Evolutionary conservation across 2,888 invertebrate species (phyloP).

Genomic region (Arenicola marina): DNA sequence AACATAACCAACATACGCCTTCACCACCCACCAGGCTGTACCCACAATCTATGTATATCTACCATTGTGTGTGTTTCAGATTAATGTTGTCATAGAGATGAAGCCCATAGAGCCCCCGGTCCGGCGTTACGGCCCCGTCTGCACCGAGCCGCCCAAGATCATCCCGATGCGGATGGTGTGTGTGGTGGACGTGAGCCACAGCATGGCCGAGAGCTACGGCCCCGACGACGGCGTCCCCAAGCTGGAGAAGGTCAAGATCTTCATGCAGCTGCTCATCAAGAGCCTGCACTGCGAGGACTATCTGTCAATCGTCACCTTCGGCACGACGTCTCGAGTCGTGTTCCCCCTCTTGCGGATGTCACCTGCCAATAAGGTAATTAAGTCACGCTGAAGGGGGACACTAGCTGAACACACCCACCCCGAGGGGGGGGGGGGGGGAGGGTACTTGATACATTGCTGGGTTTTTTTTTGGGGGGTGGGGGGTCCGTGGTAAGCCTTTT

Average conservation of each 20-base stretch:
- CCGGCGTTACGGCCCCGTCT: slow-evolving; percentile 9
- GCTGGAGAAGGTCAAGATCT: slow-evolving; percentile 38
- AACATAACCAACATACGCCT: too few species aligned
- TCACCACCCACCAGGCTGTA: too few species aligned
- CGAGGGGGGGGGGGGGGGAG: too few species aligned
- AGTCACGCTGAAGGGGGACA: not conserved
- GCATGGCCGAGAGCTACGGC: slow-evolving; percentile 43
- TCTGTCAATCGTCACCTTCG: slow-evolving; percentile 47
- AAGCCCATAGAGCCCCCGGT: slow-evolving; percentile 34
- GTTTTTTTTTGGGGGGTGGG: too few species aligned
- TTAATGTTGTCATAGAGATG: slow-evolving; percentile 42
- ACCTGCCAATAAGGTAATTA: slow-evolving; percentile 38
- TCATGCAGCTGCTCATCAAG: slow-evolving; percentile 42
- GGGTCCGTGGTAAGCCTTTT: too few species aligned
- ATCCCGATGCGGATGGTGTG: slow-evolving; percentile 45
- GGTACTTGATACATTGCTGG: too few species aligned
- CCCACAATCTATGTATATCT: too few species aligned
- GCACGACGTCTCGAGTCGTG: slow-evolving; percentile 41
- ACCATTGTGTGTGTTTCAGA: slow-evolving; percentile 33
- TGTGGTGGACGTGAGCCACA: slow-evolving; percentile 53
- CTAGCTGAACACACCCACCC: not conserved
- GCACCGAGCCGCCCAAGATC: slow-evolving; percentile 23
- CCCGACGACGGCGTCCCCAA: slow-evolving; percentile 37
- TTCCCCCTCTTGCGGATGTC: slow-evolving; percentile 45
- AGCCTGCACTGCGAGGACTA: slow-evolving; percentile 44